These are phyloP conservation scores for Thomomys bottae DNA, from an alignment of 2,113 vertebrate genomes.

Conservation along the genomic window DNA sequence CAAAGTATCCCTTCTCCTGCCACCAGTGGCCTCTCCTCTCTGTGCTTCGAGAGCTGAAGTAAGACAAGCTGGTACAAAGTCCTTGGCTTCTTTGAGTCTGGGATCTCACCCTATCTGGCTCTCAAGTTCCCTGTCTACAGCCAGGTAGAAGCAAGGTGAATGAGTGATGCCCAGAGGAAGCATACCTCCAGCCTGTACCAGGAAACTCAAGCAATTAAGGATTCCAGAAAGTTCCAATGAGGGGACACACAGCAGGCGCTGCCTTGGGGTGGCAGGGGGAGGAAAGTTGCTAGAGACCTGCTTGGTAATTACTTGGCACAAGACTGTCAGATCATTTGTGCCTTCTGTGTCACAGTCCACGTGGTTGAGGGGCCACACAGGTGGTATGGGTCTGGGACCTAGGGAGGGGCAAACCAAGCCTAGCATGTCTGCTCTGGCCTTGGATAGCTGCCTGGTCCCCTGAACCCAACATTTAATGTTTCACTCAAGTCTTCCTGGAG, in stretches of 20 bases:
- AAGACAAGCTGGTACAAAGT: too few relatives aligned
- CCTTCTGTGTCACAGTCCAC: not conserved
- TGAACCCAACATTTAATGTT: not conserved
- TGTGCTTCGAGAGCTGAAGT: too few relatives aligned
- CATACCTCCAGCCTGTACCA: conserved; percentile 4
- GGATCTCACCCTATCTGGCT: not conserved
- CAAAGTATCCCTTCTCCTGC: not conserved
- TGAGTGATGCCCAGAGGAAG: not conserved
- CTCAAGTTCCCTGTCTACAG: not conserved
- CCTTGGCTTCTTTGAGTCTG: not conserved
- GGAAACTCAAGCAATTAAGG: conserved; percentile 60
- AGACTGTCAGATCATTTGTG: conserved; percentile 21
- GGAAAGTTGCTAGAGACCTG: conserved; percentile 34
- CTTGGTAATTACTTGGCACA: conserved; percentile 53
- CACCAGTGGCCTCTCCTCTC: not conserved
- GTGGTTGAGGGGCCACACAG: too few relatives aligned
- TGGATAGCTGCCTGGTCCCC: not conserved
- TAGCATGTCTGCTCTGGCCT: not conserved
- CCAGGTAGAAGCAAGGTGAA: rapidly evolving
- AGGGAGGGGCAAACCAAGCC: not conserved
- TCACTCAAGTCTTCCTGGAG: not conserved
- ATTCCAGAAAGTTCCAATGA: conserved; percentile 45
- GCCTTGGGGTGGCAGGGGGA: not conserved
- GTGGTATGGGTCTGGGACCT: not conserved
- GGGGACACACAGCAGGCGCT: conserved; percentile 46